Conservation (phyloP, 1,140 invertebrate species). For the Ruditapes philippinarum region DNA sequence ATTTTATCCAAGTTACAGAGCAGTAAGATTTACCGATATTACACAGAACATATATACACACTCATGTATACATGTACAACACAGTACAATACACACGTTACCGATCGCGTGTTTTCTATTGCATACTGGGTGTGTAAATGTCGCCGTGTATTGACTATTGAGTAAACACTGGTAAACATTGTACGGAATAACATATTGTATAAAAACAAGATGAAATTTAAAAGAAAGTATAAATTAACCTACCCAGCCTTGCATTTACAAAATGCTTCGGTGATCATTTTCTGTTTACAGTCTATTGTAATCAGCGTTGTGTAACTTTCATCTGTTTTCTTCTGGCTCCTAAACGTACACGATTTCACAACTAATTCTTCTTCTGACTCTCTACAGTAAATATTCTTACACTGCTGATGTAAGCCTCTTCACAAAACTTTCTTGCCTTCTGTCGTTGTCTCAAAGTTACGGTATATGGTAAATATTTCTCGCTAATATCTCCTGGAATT, state of each 20-base stretch:
- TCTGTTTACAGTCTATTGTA: not conserved
- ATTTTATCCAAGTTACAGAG: no score
- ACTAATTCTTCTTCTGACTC: not conserved
- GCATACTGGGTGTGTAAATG: no score
- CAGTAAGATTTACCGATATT: no score
- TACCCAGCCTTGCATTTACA: constrained; percentile 6
- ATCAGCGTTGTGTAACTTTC: not conserved
- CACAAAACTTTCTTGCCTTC: not conserved
- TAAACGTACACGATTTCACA: not conserved
- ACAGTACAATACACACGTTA: not conserved
- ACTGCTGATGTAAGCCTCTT: not conserved
- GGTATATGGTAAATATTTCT: constrained; percentile 7
- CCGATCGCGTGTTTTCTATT: no score
- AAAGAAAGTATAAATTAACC: not conserved
- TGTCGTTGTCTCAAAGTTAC: not conserved
- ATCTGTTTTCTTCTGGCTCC: not conserved
- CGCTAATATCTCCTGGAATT: not conserved
- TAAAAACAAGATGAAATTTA: not conserved
- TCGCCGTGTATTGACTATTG: no score
- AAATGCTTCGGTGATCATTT: not conserved
- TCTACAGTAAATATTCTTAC: not conserved
- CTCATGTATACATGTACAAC: not conserved
- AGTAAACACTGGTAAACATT: no score
- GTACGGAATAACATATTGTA: not conserved
- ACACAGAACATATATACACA: no score